Conservation (phyloP, 2,888 invertebrate genomes). For the Nephrotoma flavescens region DNA sequence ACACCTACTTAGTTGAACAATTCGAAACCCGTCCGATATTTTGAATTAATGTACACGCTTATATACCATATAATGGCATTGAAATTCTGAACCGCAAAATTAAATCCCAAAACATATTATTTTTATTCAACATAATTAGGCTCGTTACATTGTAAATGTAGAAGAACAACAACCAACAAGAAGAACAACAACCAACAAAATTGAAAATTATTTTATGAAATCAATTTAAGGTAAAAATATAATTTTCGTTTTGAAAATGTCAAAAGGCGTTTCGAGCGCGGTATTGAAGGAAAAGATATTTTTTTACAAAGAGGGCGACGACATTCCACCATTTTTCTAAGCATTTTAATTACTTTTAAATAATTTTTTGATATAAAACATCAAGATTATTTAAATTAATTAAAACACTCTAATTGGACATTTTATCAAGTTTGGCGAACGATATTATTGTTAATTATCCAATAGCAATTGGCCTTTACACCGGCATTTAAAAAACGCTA, state of each 20-base stretch:
- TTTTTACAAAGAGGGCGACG: neutral
- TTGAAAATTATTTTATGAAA: neutral
- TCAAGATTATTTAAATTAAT: neutral
- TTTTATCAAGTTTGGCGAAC: no score
- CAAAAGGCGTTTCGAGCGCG: neutral
- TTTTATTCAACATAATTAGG: neutral
- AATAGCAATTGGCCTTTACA: no score
- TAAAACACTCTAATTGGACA: neutral
- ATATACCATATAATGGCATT: no score
- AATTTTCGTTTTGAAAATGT: neutral
- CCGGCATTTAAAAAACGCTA: no score
- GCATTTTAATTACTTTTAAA: no score
- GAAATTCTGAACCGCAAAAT: no score
- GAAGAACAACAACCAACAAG: neutral
- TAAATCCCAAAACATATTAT: neutral
- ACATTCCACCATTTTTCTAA: no score
- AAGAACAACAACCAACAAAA: neutral
- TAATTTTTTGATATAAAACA: no score
- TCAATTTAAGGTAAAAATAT: neutral
- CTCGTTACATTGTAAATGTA: neutral
- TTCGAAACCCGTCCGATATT: no score
- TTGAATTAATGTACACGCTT: no score
- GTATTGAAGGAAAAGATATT: neutral
- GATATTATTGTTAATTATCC: no score
- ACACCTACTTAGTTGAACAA: no score